Base-by-base conservation (phyloP, 1,140 invertebrate genomes). In the Pectinophora gossypiella region DNA sequence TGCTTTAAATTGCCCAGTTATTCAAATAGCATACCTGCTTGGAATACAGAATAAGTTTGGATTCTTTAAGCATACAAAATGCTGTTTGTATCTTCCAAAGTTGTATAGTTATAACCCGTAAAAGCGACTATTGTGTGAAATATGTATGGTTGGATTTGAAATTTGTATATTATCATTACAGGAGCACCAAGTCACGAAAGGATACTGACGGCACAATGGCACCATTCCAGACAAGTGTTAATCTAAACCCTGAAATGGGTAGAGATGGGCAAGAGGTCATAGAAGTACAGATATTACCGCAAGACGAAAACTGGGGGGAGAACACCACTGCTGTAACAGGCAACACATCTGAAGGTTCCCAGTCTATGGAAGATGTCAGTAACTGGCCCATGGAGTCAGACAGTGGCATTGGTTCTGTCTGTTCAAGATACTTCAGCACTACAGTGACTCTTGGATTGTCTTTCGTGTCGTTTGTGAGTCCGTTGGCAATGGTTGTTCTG, bases 271-370 rank as follows among this genome's bases (percentile, higher is more conserved):
- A 94, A 73, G 94, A 97, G 85, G 93, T 96, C 4, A 96, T 96
- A 36, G 95, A 97, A 87, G 96, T 98, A 43, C 96, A 97, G 87
- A 97, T 98, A 58, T 82, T 99, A 36, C 96, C 96, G 0, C 93
- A 97, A 87, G 97, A 99, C 90, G 98, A 99, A 72, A 98, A 98
- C 77, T 99, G 98, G 98, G 97, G 96, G 23, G 98, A 99, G 87
- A 98, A 97, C 71, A 98, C 97, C 0, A 99, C 98, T 3, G 97
- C 96, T 0, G 94, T 99, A 18, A 99, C 98, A 3, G 97, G 97
- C 13, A 98, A 98, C 68, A 99, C 97, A 1, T 98, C 97, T 0
- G 97, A 99, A 76, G 94, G 95, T 56, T 97, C 96, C 1, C 94
- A 96, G 58, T 98, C 97, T 0, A 94, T 97, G 67, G 96, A 99